phyloP scores from a whole-genome alignment of 2,113 vertebrate species.

The Leucopternis melanops region DNA sequence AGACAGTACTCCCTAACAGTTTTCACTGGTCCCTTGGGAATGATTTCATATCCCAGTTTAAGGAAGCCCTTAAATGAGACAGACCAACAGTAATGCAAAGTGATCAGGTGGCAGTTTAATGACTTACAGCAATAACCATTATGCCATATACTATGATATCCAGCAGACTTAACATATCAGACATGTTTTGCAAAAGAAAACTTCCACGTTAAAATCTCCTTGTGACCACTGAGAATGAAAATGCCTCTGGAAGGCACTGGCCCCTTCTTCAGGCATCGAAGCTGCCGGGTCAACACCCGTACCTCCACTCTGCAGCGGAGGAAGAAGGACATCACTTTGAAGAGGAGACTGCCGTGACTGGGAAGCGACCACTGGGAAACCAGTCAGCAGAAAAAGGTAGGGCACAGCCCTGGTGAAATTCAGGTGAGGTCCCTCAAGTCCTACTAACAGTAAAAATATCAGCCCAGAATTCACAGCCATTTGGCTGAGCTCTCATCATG shows the following conservation, averaged over 20 bases:
- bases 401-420: neutral
- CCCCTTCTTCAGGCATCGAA: neutral
- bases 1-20: neutral
- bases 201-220: neutral
- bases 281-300: neutral
- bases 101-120: neutral
- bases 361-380: neutral
- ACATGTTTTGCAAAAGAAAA: neutral
- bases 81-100: neutral
- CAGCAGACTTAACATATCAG: neutral
- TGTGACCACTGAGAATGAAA: neutral
- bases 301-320: neutral
- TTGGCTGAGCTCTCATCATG: neutral
- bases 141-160: neutral
- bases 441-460: neutral
- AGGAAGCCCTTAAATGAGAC: neutral
- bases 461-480: neutral
- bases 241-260: neutral
- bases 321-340: neutral
- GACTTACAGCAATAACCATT: neutral
- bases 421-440: neutral
- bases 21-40: neutral
- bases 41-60: neutral
- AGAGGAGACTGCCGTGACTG: neutral
- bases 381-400: neutral